phyloP scores from a whole-genome alignment of 2,888 invertebrate genomes.

The Eupithecia exiguata region DNA sequence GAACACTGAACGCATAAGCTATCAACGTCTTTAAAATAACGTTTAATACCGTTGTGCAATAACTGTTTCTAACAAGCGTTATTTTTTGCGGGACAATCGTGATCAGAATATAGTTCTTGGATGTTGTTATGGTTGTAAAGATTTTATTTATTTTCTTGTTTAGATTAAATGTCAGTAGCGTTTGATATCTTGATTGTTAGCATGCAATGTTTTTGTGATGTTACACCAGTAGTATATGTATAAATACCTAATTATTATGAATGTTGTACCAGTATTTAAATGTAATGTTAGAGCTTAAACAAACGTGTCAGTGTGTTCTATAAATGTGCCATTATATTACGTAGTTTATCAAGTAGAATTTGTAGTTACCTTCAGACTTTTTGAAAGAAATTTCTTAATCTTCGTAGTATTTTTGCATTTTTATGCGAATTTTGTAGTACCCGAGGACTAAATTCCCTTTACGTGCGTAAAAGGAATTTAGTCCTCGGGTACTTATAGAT shows the following conservation, averaged over 20 bases:
- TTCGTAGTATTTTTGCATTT: slow-evolving; percentile 49
- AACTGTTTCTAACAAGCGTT: slow-evolving; percentile 49
- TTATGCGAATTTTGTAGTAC: slow-evolving; percentile 32
- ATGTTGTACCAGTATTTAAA: slow-evolving; percentile 31
- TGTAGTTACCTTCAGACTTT: slow-evolving; percentile 44
- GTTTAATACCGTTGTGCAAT: slow-evolving; percentile 56
- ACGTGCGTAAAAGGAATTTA: slow-evolving; percentile 9
- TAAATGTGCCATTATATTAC: slow-evolving; percentile 63
- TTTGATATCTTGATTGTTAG: slow-evolving; percentile 21
- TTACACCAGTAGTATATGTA: background rate
- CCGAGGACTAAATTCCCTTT: too few species aligned
- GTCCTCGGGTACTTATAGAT: background rate
- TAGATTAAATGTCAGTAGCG: slow-evolving; percentile 16
- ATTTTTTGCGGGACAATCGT: slow-evolving; percentile 52
- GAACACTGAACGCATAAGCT: slow-evolving; percentile 65
- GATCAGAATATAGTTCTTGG: slow-evolving; percentile 44
- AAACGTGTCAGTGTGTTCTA: slow-evolving; percentile 66
- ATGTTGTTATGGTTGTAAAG: slow-evolving; percentile 38
- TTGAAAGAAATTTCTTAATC: slow-evolving; percentile 54
- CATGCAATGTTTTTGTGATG: slow-evolving; percentile 12
- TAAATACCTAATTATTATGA: background rate
- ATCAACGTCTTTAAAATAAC: slow-evolving; percentile 28
- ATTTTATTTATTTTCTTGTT: slow-evolving; percentile 22
- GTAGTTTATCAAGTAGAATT: slow-evolving; percentile 31
- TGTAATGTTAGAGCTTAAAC: slow-evolving; percentile 54